Evolutionary conservation across 23 tunicate species (phyloP).

Genomic region (Diplosoma virens): DNA sequence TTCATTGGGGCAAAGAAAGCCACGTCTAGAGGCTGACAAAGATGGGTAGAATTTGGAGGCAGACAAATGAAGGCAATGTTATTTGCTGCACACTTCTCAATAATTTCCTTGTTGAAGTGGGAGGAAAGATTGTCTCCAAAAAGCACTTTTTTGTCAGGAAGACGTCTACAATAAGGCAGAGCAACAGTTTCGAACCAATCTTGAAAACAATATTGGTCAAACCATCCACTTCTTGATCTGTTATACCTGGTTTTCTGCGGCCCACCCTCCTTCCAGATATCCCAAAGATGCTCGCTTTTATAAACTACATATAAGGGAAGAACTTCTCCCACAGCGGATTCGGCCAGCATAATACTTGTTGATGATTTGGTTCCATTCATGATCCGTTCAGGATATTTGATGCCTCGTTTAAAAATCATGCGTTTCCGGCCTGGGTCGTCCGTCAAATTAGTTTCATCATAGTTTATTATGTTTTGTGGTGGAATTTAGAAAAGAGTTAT

Average conservation of each 20-base stretch:
- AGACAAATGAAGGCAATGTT: conserved; percentile 13
- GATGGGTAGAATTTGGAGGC: conserved; percentile 24
- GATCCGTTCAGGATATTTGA: conserved; percentile 23
- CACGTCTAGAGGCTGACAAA: conserved; percentile 18
- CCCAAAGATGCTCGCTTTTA: conserved; percentile 10
- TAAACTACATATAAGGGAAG: conserved; percentile 16
- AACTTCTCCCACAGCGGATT: background rate
- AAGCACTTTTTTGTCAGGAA: conserved; percentile 10
- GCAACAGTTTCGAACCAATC: background rate
- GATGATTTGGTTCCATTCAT: conserved; percentile 3
- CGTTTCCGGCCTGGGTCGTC: conserved; percentile 13
- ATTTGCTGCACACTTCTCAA: background rate
- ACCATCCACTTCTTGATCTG: conserved; percentile 23
- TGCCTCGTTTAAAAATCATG: background rate
- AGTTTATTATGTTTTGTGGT: background rate
- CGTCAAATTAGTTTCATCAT: conserved; percentile 10
- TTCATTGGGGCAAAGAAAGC: background rate
- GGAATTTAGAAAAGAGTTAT: too few species aligned
- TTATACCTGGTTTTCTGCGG: background rate
- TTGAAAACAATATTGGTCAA: background rate
- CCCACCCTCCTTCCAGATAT: conserved; percentile 13
- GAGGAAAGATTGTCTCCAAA: conserved; percentile 30
- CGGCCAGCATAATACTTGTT: background rate
- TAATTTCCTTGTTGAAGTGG: background rate
- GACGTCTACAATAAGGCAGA: conserved; percentile 4